Percentiles rank a stretch among this genome's conserved stretches.
Evolutionary conservation across 2,797 vertebrate genomes (phyloP).

Genomic region (Pseudochirops corinnae): DNA sequence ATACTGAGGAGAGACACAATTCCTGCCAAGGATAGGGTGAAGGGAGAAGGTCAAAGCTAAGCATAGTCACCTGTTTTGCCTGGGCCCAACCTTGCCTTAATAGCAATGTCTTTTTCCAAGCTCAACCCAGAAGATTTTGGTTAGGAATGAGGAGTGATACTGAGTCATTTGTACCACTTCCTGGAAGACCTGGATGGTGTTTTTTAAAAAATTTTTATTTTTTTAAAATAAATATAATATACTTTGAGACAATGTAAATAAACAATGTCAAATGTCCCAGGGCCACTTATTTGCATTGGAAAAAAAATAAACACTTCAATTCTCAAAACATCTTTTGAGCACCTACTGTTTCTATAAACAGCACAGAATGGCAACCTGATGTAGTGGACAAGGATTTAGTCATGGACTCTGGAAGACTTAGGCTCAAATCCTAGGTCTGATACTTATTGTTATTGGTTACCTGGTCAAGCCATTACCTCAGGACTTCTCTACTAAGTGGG

Average conservation of each 20-base stretch:
- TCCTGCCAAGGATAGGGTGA: background rate
- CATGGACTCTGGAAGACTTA: background rate
- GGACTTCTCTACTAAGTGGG: background rate
- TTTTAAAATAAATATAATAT: no score
- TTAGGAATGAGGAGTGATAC: constrained; percentile 40
- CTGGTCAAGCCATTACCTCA: background rate
- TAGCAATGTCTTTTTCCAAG: background rate
- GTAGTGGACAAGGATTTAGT: background rate
- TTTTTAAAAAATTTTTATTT: constrained; percentile 64
- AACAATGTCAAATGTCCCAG: background rate
- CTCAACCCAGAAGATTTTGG: constrained; percentile 2
- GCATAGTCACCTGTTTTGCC: background rate
- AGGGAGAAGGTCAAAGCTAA: background rate
- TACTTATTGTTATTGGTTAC: background rate
- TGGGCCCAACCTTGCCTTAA: constrained; percentile 2
- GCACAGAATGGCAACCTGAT: background rate
- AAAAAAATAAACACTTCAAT: constrained; percentile 56
- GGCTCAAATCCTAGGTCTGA: background rate
- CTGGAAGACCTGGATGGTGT: constrained; percentile 64
- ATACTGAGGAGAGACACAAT: background rate
- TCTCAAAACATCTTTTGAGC: background rate
- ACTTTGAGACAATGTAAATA: constrained; percentile 49
- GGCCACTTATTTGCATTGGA: constrained; percentile 18
- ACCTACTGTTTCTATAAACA: background rate
- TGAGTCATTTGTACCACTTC: constrained; percentile 75